Base-by-base conservation (phyloP, 2,113 vertebrate genomes). In the Climacteris rufus region DNA sequence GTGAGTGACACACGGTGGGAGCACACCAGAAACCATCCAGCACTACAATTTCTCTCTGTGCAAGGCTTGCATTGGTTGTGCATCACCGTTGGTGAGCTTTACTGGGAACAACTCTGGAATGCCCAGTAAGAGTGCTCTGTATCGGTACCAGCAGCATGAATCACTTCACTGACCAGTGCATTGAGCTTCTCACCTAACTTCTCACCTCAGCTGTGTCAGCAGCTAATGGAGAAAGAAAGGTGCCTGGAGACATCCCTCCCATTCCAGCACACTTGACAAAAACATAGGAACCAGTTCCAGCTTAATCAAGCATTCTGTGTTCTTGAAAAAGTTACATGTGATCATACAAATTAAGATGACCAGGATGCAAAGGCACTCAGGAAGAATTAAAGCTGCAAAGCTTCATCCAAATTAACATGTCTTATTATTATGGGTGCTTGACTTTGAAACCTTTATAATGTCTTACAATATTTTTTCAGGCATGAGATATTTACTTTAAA, bases 401-500 rank as follows among this genome's bases (percentile, higher is more conserved):
- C 25, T 66, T 89, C 31, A 86, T 49, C 42, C 50, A 90, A 79
- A 68, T 63, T 33, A 77, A 44, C 7, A 1, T 49, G 91, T 76
- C 78, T 66, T 79, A 13, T 64, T 82, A 56, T 65, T 82, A 52
- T 49, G n/a, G 16, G 30, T 80, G 23, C 63, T 88, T 69, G 79
- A 77, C n/a, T 92, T 70, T 84, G 80, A 83, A 91, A 65, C 23
- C 33, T 81, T 85, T 54, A 22, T 64, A 72, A 83, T 27, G 12
- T 57, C 66, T 77, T 77, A 72, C 9, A 57, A 2, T 80, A 61
- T 69, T 88, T 87, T 88, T 93, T 45, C n/a, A 72, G 45, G 49
- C 15, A 30, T 39, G 33, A 89, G n/a, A 44, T 84, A 79, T 40
- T 87, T 87, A 66, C 40, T 70, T 94, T 69, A 83, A 94, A 72